Evolutionary conservation across 2,888 invertebrate genomes (phyloP).

Genomic region (Cephus runcator): DNA sequence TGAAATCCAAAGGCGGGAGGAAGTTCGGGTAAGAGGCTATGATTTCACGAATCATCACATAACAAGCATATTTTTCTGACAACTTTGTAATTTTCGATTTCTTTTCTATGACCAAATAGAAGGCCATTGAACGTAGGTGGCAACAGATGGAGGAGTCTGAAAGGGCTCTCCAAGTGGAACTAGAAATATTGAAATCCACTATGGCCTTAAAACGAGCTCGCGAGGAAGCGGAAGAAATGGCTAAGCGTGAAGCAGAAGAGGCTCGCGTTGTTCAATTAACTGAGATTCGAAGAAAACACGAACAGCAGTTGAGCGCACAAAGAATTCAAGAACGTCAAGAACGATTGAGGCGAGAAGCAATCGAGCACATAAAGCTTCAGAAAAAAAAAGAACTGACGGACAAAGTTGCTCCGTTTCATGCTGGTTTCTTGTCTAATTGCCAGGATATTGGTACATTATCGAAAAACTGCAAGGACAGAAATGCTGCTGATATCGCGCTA

Average conservation of each 20-base stretch:
- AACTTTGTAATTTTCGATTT: not conserved
- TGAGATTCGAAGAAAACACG: constrained; percentile 65
- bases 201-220: constrained; percentile 50
- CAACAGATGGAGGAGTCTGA: constrained; percentile 57
- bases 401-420: constrained; percentile 53
- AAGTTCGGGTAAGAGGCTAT: constrained; percentile 45
- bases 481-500: constrained; percentile 38
- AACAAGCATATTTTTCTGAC: not conserved
- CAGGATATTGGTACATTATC: constrained; percentile 41
- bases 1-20: constrained; percentile 52
- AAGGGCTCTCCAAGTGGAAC: constrained; percentile 54
- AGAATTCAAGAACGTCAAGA: constrained; percentile 43
- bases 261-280: constrained; percentile 69
- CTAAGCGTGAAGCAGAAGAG: constrained; percentile 69
- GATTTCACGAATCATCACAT: not conserved
- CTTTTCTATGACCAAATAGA: constrained; percentile 26
- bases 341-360: constrained; percentile 44
- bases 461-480: constrained; percentile 46
- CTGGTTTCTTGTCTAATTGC: constrained; percentile 40
- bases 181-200: constrained; percentile 43
- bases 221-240: constrained; percentile 60
- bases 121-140: constrained; percentile 57
- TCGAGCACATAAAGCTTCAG: constrained; percentile 60
- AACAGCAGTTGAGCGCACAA: constrained; percentile 50
- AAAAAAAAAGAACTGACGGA: constrained; percentile 67